Evolutionary conservation across 2,888 invertebrate species (phyloP).

Genomic region (Athalia circularis): DNA sequence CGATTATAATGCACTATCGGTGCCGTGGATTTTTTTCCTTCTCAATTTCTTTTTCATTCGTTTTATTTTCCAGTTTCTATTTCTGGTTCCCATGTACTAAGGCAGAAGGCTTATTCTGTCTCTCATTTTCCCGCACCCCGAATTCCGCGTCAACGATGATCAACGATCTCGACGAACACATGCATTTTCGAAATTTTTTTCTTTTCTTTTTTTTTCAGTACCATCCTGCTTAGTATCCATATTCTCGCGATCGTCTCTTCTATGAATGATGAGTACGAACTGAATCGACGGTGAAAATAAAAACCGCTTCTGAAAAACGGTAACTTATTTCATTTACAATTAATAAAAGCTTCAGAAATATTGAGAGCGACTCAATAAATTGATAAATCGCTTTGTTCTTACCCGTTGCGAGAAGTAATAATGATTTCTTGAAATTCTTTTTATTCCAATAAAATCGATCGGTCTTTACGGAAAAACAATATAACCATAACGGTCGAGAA

Average conservation of each 20-base stretch:
- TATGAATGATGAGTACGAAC: no score
- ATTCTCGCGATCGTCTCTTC: no score
- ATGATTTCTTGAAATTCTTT: no score
- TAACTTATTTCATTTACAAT: no score
- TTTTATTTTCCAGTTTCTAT: not conserved
- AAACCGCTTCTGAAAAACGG: no score
- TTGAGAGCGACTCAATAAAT: no score
- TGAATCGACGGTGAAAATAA: no score
- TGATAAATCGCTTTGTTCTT: no score
- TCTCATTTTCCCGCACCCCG: constrained; percentile 9
- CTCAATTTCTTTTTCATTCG: not conserved
- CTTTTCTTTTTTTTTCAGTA: not conserved
- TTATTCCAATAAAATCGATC: not conserved
- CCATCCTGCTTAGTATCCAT: no score
- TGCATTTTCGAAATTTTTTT: constrained; percentile 5
- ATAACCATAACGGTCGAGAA: no score
- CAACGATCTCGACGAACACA: constrained; percentile 29
- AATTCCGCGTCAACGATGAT: constrained; percentile 2
- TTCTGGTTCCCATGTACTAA: not conserved
- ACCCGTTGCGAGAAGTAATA: no score
- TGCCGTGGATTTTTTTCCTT: not conserved
- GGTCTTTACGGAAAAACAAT: not conserved
- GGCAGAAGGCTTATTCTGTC: constrained; percentile 6
- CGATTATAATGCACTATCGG: constrained; percentile 6
- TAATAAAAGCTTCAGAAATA: no score